Base-by-base conservation (phyloP, 1,140 invertebrate species). In the Asobara japonica region DNA sequence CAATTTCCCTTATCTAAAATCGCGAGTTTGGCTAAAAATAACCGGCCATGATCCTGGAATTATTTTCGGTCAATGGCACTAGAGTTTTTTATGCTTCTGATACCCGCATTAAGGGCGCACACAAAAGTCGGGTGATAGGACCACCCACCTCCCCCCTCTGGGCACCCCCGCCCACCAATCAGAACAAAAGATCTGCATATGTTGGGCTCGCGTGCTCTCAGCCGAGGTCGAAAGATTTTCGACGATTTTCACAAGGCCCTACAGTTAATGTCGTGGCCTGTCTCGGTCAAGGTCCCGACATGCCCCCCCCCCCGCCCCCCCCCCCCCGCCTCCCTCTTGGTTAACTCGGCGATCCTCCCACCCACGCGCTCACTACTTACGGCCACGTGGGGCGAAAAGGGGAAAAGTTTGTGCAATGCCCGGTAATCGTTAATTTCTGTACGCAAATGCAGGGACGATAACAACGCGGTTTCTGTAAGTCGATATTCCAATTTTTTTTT, bases 281-380 rank as follows among this genome's bases (percentile, higher is more conserved):
- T 31, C 45, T 68, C 45, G 66, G 66, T 68, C 66, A 68, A 68
- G 66, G 66, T 56, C 33, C 27, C 16, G 16, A 7, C 31, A 36
- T 11, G 5, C 5, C 11, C 31, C n/a, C n/a, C n/a, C n/a, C n/a
- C n/a, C n/a, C n/a, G n/a, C n/a, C n/a, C n/a, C n/a, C n/a, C n/a
- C n/a, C n/a, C n/a, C n/a, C n/a, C n/a, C n/a, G n/a, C n/a, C n/a
- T n/a, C n/a, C n/a, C n/a, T n/a, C n/a, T n/a, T n/a, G n/a, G n/a
- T n/a, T n/a, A n/a, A n/a, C n/a, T n/a, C n/a, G n/a, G 51, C 13
- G 6, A 25, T 56, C 51, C 22, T 27, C 22, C 22, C 51, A 56
- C 51, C 11, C 4, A 27, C 0, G 5, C 51, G 51, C 10, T 56
- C 18, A 56, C 25, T 56, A 25, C 20, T 56, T n/a, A n/a, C 22